A percentile compares a stretch with the other conserved stretches of the same genome.
These are phyloP conservation scores for Castor canadensis DNA, from an alignment of 2,113 vertebrate species.

Conservation along the genomic window DNA sequence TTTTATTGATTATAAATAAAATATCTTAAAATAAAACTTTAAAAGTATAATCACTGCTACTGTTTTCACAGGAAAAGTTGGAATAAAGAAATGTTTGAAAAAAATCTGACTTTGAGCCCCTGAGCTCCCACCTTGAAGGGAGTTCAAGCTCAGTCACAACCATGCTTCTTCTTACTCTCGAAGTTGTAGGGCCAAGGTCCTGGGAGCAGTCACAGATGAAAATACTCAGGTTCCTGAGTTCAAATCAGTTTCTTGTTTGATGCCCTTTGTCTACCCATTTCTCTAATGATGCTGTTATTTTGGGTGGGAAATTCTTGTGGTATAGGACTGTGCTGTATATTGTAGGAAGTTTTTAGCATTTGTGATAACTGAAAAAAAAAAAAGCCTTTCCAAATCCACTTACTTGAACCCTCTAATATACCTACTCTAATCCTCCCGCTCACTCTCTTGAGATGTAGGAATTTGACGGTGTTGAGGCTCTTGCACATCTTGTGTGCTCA, in stretches of 20 bases:
- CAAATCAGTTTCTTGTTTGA: background rate
- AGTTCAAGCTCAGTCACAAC: background rate
- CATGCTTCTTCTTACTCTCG: background rate
- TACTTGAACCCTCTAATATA: background rate
- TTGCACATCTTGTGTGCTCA: background rate
- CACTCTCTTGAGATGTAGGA: background rate
- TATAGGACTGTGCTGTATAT: background rate
- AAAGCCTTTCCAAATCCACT: background rate
- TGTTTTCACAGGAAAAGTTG: background rate
- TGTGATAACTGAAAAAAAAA: background rate
- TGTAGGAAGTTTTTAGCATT: background rate
- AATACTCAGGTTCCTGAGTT: background rate
- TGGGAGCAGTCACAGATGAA: background rate
- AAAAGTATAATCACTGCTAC: constrained; percentile 29
- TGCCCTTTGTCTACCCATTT: background rate
- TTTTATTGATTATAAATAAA: constrained; percentile 73
- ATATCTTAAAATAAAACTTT: constrained; percentile 57
- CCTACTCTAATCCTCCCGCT: background rate
- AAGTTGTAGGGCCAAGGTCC: background rate
- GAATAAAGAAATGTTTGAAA: no score
- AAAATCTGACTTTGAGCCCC: no score
- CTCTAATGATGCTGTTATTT: background rate
- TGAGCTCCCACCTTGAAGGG: background rate
- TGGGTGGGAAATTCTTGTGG: background rate
- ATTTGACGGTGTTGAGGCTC: background rate